phyloP scores from a whole-genome alignment of 2,113 vertebrate genomes.

The Potamarius usumacintae region DNA sequence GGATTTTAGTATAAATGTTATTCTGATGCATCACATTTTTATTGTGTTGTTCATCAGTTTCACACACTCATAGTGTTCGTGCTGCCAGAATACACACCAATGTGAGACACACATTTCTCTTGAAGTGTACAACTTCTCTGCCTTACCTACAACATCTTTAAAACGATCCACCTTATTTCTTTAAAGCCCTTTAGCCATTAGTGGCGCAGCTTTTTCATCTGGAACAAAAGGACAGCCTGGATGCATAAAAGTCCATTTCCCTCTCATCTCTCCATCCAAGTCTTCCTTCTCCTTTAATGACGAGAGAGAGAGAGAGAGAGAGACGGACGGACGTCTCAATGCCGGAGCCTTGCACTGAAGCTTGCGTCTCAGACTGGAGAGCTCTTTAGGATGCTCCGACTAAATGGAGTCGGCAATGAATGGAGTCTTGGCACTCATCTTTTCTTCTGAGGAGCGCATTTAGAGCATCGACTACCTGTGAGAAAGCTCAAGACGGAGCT shows the following conservation, averaged over 20 bases:
- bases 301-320: slow-evolving; percentile 7
- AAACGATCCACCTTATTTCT: slow-evolving; percentile 22
- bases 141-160: neutral
- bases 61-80: neutral
- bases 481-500: slow-evolving; percentile 72
- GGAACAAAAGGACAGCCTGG: slow-evolving; percentile 58
- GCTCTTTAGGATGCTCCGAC: slow-evolving; percentile 50
- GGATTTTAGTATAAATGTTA: neutral
- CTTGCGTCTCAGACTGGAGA: slow-evolving; percentile 43
- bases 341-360: slow-evolving; percentile 38
- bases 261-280: slow-evolving; percentile 63
- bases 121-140: slow-evolving; percentile 5
- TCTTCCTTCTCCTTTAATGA: slow-evolving; percentile 46
- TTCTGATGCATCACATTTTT: neutral
- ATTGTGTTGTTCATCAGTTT: neutral
- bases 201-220: slow-evolving; percentile 58
- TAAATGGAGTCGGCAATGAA: slow-evolving; percentile 67
- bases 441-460: slow-evolving; percentile 59
- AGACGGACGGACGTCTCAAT: slow-evolving; percentile 36
- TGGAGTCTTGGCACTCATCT: slow-evolving; percentile 58
- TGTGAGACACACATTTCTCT: neutral
- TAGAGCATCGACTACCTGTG: slow-evolving; percentile 74
- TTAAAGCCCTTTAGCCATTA: slow-evolving; percentile 62
- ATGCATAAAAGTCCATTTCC: slow-evolving; percentile 83
- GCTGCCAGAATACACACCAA: neutral